These are phyloP conservation scores for Scortum barcoo DNA, from an alignment of 2,113 vertebrate species.

Conservation along the genomic window DNA sequence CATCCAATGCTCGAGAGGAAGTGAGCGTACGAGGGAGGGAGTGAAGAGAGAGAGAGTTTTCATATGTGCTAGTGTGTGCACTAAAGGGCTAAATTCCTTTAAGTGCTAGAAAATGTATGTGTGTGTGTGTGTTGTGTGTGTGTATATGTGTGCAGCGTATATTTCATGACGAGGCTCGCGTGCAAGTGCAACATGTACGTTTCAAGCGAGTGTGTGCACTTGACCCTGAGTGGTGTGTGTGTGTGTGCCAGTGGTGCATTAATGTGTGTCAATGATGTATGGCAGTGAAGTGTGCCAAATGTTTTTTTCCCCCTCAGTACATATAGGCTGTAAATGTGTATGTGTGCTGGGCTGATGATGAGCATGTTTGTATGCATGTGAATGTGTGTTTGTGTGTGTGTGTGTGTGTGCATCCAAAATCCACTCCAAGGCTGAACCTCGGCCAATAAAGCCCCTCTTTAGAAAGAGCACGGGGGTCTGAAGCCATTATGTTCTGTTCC, in stretches of 20 bases:
- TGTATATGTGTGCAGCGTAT: not conserved
- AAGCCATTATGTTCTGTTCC: conserved; percentile 52
- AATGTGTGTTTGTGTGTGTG: not conserved
- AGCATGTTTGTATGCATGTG: not conserved
- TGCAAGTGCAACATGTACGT: conserved; percentile 12
- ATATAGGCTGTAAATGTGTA: not conserved
- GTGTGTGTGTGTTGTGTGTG: too few relatives aligned
- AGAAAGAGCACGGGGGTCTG: conserved; percentile 38
- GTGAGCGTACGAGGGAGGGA: conserved; percentile 11
- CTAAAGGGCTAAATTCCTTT: not conserved
- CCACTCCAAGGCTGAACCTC: not conserved
- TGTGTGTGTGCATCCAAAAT: conserved; percentile 7
- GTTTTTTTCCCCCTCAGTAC: not conserved
- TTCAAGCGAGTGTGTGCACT: conserved; percentile 35
- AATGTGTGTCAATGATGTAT: conserved; percentile 41
- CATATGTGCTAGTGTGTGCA: not conserved
- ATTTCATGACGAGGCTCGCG: conserved; percentile 10
- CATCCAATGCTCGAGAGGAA: conserved; percentile 36
- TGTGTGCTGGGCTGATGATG: not conserved
- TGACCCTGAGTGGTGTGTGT: conserved; percentile 24
- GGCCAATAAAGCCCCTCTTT: conserved; percentile 27
- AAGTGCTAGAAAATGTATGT: conserved; percentile 2
- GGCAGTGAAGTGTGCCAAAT: conserved; percentile 25
- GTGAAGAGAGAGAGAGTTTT: not conserved
- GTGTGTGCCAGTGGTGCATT: conserved; percentile 9